Evolutionary conservation across 2,888 invertebrate genomes (phyloP), one percentile per base, ranked within the genome.

Genomic region (Lordiphosa fenestrarum): DNA sequence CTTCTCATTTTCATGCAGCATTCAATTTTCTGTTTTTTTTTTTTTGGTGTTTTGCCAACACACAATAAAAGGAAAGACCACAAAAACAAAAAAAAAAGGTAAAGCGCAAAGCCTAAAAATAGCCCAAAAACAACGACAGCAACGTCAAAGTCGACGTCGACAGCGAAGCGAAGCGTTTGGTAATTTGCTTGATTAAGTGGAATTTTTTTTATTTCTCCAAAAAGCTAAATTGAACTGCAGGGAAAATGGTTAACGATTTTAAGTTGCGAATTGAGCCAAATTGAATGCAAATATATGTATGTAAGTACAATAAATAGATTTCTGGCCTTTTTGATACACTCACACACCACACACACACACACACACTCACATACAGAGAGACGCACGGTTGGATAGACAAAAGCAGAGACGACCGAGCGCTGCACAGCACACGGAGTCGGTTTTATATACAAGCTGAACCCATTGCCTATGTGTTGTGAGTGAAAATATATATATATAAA

Each of bases 111-210:
- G 67, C 69, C 77, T 81, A 76, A 67, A 73, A 77, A 76, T 76
- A 76, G 77, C 77, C 53, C 53, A 69, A 36, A 57, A 49, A 67
- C 46, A 35, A 40, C 15, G 39, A 33, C 38, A 38, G 7, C 40
- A 35, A 12, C 37, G 41, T 15, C 41, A n/a, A 58, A 41, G 13
- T 21, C 41, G 36, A 38, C 61, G 25, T 37, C 19, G 51, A 56
- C 71, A 23, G 6, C 7, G 25, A 25, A 25, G 69, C 59, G 77
- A 71, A 71, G 74, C 77, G 62, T 74, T 40, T 71, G 74, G 72
- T 81, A 81, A 81, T 77, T 81, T 81, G 72, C 72, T 72, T 76
- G 76, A 76, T 76, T 81, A 77, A 81, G 74, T 76, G 81, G 77
- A 77, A 77, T 76, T 77, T 76, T 81, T 49, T 58, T 52, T 33